phyloP scores from a whole-genome alignment of 2,113 vertebrate genomes.

The Cyanistes caeruleus region DNA sequence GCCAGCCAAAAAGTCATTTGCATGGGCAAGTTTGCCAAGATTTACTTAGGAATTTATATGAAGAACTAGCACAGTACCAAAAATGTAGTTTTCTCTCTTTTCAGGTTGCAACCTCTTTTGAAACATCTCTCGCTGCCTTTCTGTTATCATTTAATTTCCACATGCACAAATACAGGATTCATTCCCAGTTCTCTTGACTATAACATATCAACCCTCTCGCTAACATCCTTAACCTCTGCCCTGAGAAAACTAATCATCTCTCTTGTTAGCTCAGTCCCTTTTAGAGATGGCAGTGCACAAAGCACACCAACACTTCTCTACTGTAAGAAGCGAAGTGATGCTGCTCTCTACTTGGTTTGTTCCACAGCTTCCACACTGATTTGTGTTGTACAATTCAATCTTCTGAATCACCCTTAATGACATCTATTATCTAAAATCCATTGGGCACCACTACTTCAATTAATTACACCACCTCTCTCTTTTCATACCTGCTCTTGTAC shows the following conservation, averaged over 20 bases:
- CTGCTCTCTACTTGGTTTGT: slow-evolving; percentile 61
- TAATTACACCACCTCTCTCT: slow-evolving; percentile 67
- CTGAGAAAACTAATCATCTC: slow-evolving; percentile 68
- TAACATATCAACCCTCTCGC: slow-evolving; percentile 63
- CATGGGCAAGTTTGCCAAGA: slow-evolving; percentile 5
- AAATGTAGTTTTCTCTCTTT: slow-evolving; percentile 20
- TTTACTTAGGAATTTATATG: slow-evolving; percentile 33
- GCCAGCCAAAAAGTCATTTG: slow-evolving; percentile 31
- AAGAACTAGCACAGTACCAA: slow-evolving; percentile 14
- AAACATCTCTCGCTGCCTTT: slow-evolving; percentile 26
- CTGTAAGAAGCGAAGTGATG: slow-evolving; percentile 27
- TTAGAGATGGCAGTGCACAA: slow-evolving; percentile 57
- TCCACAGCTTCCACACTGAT: slow-evolving; percentile 63
- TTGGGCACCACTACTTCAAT: slow-evolving; percentile 65
- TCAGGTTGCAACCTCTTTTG: slow-evolving; percentile 3
- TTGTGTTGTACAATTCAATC: slow-evolving; percentile 70
- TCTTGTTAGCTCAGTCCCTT: slow-evolving; percentile 61
- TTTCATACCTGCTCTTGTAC: slow-evolving; percentile 60
- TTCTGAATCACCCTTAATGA: slow-evolving; percentile 71
- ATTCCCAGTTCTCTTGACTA: slow-evolving; percentile 65
- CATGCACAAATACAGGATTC: slow-evolving; percentile 56
- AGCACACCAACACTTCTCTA: slow-evolving; percentile 58
- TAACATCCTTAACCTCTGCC: slow-evolving; percentile 69
- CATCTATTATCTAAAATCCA: slow-evolving; percentile 72
- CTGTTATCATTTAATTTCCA: slow-evolving; percentile 65